Evolutionary conservation across 2,888 invertebrate genomes (phyloP).

Genomic region (Hedya salicella): DNA sequence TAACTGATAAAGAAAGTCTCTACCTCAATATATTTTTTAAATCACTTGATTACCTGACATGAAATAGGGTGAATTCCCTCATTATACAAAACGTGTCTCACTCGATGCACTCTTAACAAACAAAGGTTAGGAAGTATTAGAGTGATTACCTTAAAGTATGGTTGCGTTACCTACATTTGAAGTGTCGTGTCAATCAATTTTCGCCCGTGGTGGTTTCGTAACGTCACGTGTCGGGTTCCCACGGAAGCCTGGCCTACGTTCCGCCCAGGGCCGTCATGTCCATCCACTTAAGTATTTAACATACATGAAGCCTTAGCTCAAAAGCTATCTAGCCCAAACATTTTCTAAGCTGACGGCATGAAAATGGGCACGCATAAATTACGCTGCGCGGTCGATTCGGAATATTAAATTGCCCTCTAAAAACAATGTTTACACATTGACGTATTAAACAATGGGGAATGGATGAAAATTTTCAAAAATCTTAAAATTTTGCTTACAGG

Average conservation of each 20-base stretch:
- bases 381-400: slow-evolving; percentile 69
- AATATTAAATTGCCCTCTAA: slow-evolving; percentile 69
- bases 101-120: slow-evolving; percentile 5
- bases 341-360: slow-evolving; percentile 75
- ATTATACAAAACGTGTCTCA: not conserved
- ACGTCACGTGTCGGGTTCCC: slow-evolving; percentile 82
- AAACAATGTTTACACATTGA: slow-evolving; percentile 53
- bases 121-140: slow-evolving; percentile 21
- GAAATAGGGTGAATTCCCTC: not conserved
- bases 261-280: slow-evolving; percentile 82
- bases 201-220: slow-evolving; percentile 79
- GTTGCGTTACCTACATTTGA: slow-evolving; percentile 52
- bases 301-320: slow-evolving; percentile 79
- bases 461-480: no score
- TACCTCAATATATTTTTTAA: no score
- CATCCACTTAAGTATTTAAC: slow-evolving; percentile 83
- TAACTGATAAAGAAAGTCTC: no score
- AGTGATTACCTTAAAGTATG: slow-evolving; percentile 39
- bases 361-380: slow-evolving; percentile 82
- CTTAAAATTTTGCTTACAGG: no score
- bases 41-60: no score
- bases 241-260: slow-evolving; percentile 78
- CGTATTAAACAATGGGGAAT: slow-evolving; percentile 46
- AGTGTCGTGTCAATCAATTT: slow-evolving; percentile 79
- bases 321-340: slow-evolving; percentile 83